A percentile compares a stretch with the other conserved stretches of the same genome.
phyloP scores from a whole-genome alignment of 23 tunicate species.

The Halocynthia aurantium region DNA sequence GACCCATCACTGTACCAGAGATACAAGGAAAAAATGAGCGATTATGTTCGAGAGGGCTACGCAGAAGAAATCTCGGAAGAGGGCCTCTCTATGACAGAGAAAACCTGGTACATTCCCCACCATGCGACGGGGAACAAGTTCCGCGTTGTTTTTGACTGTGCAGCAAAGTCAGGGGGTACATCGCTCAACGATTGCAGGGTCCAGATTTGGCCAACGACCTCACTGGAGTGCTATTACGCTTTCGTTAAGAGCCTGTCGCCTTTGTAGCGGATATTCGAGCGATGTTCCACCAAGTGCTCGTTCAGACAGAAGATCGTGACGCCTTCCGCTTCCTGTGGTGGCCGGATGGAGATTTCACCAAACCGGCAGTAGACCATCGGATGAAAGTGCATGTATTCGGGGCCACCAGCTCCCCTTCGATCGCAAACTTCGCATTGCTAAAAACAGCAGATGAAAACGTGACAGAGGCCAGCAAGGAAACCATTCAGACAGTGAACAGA shows the following conservation, averaged over 20 bases:
- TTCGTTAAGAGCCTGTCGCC: conserved; percentile 34
- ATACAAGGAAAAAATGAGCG: conserved; percentile 1
- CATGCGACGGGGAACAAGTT: conserved; percentile 28
- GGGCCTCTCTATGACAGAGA: background rate
- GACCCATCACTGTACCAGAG: background rate
- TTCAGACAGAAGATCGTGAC: conserved; percentile 9
- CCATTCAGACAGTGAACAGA: too few species aligned
- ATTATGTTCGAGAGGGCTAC: conserved; percentile 2
- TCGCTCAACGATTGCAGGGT: conserved; percentile 37
- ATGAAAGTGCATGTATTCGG: conserved; percentile 36
- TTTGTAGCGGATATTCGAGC: conserved; percentile 34
- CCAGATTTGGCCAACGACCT: conserved; percentile 36
- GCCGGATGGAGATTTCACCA: background rate
- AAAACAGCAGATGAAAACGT: too few species aligned
- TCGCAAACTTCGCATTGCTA: conserved; percentile 14
- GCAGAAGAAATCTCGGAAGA: background rate
- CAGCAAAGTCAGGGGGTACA: conserved; percentile 15
- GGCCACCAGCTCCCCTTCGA: conserved; percentile 35
- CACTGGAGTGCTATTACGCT: conserved; percentile 25
- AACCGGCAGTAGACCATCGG: conserved; percentile 17
- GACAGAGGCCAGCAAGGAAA: too few species aligned
- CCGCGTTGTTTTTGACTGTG: conserved; percentile 20
- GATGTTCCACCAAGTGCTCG: conserved; percentile 47
- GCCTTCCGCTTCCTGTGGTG: conserved; percentile 22
- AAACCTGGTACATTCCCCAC: conserved; percentile 31